phyloP scores from a whole-genome alignment of 2,888 invertebrate species.

The Caenorhabditis sp. region DNA sequence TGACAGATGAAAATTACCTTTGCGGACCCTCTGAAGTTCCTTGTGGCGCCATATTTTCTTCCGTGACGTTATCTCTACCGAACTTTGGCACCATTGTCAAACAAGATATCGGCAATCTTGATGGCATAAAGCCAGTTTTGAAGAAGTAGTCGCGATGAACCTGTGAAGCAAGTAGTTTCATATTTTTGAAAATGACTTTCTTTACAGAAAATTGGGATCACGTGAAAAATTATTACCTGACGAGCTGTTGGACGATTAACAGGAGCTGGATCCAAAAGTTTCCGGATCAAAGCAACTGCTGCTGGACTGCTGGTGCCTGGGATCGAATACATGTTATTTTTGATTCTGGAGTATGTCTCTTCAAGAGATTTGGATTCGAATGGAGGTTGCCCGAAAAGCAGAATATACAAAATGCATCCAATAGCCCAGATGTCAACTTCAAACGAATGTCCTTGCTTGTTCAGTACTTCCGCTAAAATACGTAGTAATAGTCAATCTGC shows the following conservation, averaged over 20 bases:
- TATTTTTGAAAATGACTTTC: background rate
- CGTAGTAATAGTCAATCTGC: background rate
- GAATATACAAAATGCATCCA: conserved; percentile 80
- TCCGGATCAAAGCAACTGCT: conserved; percentile 72
- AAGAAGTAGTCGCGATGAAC: conserved; percentile 57
- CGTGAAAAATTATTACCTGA: background rate
- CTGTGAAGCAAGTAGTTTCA: conserved; percentile 10
- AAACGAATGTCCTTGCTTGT: conserved; percentile 95
- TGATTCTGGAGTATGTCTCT: conserved; percentile 91
- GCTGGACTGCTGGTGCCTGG: conserved; percentile 72
- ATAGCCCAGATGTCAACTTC: conserved; percentile 99
- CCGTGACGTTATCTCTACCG: conserved; percentile 43
- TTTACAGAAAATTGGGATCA: background rate
- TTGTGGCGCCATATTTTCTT: conserved; percentile 30
- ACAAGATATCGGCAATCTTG: conserved; percentile 87
- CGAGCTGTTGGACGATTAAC: conserved; percentile 73
- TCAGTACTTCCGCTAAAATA: conserved; percentile 81
- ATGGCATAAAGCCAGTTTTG: conserved; percentile 80
- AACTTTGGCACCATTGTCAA: conserved; percentile 92
- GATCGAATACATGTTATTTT: conserved; percentile 87
- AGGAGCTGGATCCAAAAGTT: conserved; percentile 74
- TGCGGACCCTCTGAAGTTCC: conserved; percentile 2
- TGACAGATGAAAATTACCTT: background rate
- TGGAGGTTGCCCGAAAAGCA: conserved; percentile 94
- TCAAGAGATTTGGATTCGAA: conserved; percentile 92